phyloP scores from a whole-genome alignment of 2,888 invertebrate species.

The Hymenopus coronatus region DNA sequence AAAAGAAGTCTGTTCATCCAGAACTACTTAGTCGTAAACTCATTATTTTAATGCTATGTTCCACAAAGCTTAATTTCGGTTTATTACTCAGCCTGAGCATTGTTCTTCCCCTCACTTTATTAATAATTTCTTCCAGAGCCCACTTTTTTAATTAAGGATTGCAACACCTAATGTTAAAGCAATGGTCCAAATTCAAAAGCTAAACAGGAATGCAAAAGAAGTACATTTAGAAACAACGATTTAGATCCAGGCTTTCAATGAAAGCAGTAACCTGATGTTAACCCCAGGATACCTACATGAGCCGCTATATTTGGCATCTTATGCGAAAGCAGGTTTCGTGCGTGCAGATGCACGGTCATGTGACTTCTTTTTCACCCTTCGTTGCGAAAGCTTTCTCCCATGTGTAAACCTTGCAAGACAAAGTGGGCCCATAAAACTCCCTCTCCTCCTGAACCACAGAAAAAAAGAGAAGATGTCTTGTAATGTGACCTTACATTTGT shows the following conservation, averaged over 20 bases:
- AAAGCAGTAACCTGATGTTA: too few species aligned
- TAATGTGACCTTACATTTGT: neutral
- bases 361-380: neutral
- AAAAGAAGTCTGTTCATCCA: too few species aligned
- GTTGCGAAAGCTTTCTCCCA: neutral
- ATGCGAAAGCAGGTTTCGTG: neutral
- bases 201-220: neutral
- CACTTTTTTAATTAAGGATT: too few species aligned
- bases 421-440: neutral
- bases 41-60: too few species aligned
- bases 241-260: neutral
- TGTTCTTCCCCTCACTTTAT: too few species aligned
- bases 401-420: neutral
- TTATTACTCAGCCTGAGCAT: too few species aligned
- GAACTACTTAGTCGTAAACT: too few species aligned
- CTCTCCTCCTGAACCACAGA: neutral
- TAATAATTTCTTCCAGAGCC: too few species aligned
- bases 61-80: too few species aligned
- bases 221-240: neutral
- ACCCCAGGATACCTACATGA: too few species aligned
- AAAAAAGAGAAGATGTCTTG: neutral
- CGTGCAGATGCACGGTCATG: neutral
- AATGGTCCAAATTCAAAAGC: too few species aligned
- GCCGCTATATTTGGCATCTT: neutral
- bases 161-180: too few species aligned